Evolutionary conservation across 2,113 vertebrate genomes (phyloP).

Genomic region (Nettapus auritus): DNA sequence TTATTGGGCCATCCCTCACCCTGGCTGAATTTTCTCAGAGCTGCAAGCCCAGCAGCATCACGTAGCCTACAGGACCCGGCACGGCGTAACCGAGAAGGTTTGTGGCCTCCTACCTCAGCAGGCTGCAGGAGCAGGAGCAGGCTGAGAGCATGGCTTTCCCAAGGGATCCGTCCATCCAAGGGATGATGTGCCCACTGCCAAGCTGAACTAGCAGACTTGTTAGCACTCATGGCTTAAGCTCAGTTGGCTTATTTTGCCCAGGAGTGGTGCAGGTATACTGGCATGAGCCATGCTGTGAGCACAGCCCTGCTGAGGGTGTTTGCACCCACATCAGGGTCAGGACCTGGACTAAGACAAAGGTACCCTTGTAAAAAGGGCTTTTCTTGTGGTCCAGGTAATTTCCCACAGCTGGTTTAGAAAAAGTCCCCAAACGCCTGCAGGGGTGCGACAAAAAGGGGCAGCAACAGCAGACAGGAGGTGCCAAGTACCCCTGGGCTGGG

Average conservation of each 20-base stretch:
- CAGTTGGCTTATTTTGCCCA: not conserved
- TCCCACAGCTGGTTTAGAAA: not conserved
- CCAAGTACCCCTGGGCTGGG: not conserved
- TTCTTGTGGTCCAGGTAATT: not conserved
- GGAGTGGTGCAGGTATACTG: not conserved
- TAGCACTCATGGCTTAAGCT: not conserved
- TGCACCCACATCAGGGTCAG: not conserved
- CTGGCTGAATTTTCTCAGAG: not conserved
- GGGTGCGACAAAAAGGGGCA: not conserved
- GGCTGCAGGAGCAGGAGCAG: not conserved
- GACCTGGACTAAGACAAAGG: not conserved
- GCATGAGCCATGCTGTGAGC: not conserved
- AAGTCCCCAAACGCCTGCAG: not conserved
- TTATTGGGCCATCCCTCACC: not conserved
- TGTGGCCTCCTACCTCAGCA: not conserved
- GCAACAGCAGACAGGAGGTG: not conserved
- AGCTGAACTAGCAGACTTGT: not conserved
- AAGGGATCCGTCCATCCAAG: not conserved
- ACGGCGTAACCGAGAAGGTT: not conserved
- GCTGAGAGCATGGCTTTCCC: not conserved
- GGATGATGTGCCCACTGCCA: not conserved
- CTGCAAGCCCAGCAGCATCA: not conserved
- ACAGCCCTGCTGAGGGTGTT: not conserved
- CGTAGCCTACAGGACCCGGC: not conserved
- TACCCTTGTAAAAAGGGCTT: not conserved